A percentile compares a stretch with the other conserved stretches of the same genome.
These are phyloP conservation scores for Ascidia mentula DNA, from an alignment of 23 tunicate genomes.

Conservation along the genomic window DNA sequence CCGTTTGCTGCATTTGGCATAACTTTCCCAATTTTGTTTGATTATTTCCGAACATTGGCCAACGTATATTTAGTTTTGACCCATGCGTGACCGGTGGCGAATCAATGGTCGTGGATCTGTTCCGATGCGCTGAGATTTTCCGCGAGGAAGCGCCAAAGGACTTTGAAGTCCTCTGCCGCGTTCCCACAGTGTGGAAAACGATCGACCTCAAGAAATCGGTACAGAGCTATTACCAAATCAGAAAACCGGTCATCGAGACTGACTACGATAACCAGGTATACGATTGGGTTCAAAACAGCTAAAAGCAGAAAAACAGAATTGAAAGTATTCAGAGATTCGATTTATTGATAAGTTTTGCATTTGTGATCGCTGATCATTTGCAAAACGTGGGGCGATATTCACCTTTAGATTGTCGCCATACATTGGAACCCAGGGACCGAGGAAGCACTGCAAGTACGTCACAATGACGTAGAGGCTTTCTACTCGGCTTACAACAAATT, in stretches of 20 bases:
- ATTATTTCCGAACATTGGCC: not conserved
- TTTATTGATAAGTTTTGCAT: too few relatives aligned
- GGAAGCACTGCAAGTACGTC: constrained; percentile 40
- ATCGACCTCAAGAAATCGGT: constrained; percentile 34
- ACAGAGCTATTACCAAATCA: constrained; percentile 22
- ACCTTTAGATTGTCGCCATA: constrained; percentile 40
- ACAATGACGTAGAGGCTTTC: constrained; percentile 54
- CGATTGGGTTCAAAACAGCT: too few relatives aligned
- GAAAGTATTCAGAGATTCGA: too few relatives aligned
- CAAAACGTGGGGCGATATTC: too few relatives aligned
- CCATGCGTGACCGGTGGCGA: constrained; percentile 65
- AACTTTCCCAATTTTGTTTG: not conserved
- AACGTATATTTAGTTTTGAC: constrained; percentile 42
- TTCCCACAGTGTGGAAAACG: constrained; percentile 50
- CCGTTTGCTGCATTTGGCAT: too few relatives aligned
- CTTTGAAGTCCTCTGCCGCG: constrained; percentile 35
- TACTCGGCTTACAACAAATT: constrained; percentile 54
- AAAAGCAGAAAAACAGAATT: too few relatives aligned
- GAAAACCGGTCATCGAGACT: constrained; percentile 53
- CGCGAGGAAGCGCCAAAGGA: constrained; percentile 60
- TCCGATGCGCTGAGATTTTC: constrained; percentile 43
- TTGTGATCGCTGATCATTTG: too few relatives aligned
- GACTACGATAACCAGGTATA: constrained; percentile 70
- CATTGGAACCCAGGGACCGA: constrained; percentile 62
- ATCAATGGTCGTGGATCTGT: constrained; percentile 64